phyloP scores from a whole-genome alignment of 2,888 invertebrate genomes.

The Stenodema calcarata region DNA sequence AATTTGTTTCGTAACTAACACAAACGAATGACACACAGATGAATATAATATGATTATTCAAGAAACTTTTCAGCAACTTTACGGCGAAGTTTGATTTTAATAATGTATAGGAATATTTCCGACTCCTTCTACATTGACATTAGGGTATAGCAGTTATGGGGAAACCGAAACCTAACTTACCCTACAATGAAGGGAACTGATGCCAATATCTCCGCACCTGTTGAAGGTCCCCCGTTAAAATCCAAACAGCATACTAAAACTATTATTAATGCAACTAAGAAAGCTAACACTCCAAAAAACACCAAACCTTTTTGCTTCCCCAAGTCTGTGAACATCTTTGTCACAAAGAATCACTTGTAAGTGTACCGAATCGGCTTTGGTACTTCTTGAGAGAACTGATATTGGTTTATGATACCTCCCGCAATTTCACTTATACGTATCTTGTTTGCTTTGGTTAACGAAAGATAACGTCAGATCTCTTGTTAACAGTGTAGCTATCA shows the following conservation, averaged over 20 bases:
- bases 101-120: too few relatives aligned
- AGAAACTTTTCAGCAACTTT: too few relatives aligned
- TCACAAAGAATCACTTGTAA: not conserved
- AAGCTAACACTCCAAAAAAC: conserved; percentile 2
- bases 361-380: not conserved
- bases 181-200: conserved; percentile 14
- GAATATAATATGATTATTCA: too few relatives aligned
- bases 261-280: not conserved
- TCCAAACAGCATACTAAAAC: not conserved
- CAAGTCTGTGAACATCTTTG: not conserved
- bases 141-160: too few relatives aligned
- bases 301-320: not conserved
- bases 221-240: not conserved
- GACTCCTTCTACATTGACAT: too few relatives aligned
- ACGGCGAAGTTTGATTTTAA: too few relatives aligned
- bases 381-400: not conserved
- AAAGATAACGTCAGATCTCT: not conserved
- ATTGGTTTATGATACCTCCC: not conserved
- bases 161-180: not conserved
- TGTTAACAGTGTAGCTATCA: not conserved
- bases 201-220: not conserved
- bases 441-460: not conserved
- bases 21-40: too few relatives aligned
- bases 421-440: not conserved
- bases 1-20: too few relatives aligned